phyloP scores from a whole-genome alignment of 1,140 invertebrate genomes.

The Penaeus japonicus region DNA sequence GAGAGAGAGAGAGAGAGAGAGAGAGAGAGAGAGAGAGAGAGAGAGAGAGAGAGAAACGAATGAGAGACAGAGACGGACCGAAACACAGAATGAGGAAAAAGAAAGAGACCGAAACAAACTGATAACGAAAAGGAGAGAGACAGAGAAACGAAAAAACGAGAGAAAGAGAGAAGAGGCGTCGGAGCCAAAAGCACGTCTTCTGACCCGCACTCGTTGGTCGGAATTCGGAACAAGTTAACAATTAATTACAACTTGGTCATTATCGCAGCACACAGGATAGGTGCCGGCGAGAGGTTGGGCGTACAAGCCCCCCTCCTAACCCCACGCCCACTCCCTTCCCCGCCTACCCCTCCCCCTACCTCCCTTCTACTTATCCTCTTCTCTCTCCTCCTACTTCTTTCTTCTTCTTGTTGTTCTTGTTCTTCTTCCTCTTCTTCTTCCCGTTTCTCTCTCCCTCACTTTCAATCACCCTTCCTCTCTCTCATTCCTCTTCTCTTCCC shows the following conservation, averaged over 20 bases:
- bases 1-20: background rate
- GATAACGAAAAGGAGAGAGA: background rate
- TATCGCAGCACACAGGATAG: too few relatives aligned
- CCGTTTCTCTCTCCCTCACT: too few relatives aligned
- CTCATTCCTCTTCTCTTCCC: too few relatives aligned
- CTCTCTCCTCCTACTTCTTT: too few relatives aligned
- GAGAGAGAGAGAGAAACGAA: background rate
- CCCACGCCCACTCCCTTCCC: too few relatives aligned
- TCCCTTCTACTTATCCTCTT: too few relatives aligned
- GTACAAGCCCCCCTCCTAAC: background rate
- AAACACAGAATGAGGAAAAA: background rate
- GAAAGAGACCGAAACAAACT: background rate
- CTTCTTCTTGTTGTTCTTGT: too few relatives aligned
- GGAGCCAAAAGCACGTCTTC: too few relatives aligned
- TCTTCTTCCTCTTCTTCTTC: too few relatives aligned
- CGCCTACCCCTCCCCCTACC: too few relatives aligned
- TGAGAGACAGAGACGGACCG: too few relatives aligned
- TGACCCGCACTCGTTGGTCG: background rate
- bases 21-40: background rate
- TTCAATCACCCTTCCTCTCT: too few relatives aligned
- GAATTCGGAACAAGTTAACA: background rate
- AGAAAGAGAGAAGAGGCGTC: background rate
- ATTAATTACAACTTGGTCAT: slow-evolving; percentile 9
- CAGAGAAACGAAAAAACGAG: background rate
- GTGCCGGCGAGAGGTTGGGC: background rate